Base-by-base conservation (phyloP, 2,797 vertebrate genomes). In the Sciaenops ocellatus region DNA sequence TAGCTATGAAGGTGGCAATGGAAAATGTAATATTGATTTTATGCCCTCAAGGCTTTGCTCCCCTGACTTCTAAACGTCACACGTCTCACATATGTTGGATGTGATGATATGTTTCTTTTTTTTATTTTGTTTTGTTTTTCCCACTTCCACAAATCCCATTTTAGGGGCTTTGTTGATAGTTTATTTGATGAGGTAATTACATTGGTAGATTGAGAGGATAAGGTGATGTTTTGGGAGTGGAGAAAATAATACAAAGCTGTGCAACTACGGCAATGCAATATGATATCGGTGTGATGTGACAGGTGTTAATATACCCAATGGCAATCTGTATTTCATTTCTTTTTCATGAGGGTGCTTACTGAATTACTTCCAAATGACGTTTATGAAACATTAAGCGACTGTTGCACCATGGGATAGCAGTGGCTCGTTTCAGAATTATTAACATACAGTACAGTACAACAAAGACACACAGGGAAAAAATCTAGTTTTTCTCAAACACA, bases 1-100 rank as follows among this genome's bases (percentile, higher is more conserved):
- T 94, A 93, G 94, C 95, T 93, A 94, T 93, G 94, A 95, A 96
- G 95, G 95, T 96, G 95, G 95, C 95, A 92, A 96, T 94, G 94
- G 95, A 96, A 95, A 96, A 96, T 96, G 93, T 95, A 95, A 95
- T 96, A 96, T 96, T 96, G 95, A 96, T 96, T 96, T 95, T 94
- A 92, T 91, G 93, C 94, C 95, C 95, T 88, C 88, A 91, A 93
- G 95, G 95, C 94, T 95, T 94, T 94, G 90, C 93, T 93, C 93
- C 90, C 90, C 87, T 91, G 92, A 92, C 92, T 94, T 93, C 92
- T 87, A 87, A 93, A 92, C 92, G 91, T 94, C 92, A 90, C 88
- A 89, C 86, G 77, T 93, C 91, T 89, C 90, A 89, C 88, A 88
- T 89, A 89, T 90, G 89, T 92, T 91, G 80, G 90, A 82, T 85